phyloP scores from a whole-genome alignment of 35 echinoderm and acorn worm genomes.

The Lytechinus variegatus region DNA sequence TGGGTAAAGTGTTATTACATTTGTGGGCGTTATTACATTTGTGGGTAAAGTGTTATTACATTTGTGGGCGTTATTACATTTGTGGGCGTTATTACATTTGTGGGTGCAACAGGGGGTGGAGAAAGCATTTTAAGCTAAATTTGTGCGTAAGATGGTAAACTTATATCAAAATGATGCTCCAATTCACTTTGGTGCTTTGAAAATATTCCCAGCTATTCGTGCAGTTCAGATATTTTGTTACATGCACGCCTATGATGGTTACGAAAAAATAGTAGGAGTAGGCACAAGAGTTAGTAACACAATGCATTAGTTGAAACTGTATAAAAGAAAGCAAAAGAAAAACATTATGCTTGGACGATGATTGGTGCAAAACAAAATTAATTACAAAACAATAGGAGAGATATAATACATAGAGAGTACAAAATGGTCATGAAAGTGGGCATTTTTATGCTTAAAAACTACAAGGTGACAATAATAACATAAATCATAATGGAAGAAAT shows the following conservation, averaged over 20 bases:
- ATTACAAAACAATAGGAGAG: not conserved
- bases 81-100: too few relatives aligned
- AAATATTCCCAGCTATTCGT: not conserved
- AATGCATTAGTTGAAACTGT: not conserved
- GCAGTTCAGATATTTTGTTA: not conserved
- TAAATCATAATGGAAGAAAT: not conserved
- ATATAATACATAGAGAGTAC: not conserved
- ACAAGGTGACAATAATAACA: not conserved
- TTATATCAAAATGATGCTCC: not conserved
- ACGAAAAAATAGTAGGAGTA: too few relatives aligned
- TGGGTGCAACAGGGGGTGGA: too few relatives aligned
- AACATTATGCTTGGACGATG: not conserved
- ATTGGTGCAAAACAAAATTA: not conserved
- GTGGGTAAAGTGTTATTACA: too few relatives aligned
- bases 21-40: too few relatives aligned
- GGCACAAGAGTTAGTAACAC: not conserved
- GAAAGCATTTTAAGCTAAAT: not conserved
- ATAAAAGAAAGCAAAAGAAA: not conserved
- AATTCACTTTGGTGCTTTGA: too few relatives aligned
- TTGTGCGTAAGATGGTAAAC: not conserved
- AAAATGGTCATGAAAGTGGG: not conserved
- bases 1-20: too few relatives aligned
- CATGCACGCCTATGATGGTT: not conserved
- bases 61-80: too few relatives aligned
- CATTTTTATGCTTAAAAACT: not conserved